These are phyloP conservation scores for Brachionus calyciflorus DNA, from an alignment of 1,140 invertebrate genomes.

Conservation along the genomic window DNA sequence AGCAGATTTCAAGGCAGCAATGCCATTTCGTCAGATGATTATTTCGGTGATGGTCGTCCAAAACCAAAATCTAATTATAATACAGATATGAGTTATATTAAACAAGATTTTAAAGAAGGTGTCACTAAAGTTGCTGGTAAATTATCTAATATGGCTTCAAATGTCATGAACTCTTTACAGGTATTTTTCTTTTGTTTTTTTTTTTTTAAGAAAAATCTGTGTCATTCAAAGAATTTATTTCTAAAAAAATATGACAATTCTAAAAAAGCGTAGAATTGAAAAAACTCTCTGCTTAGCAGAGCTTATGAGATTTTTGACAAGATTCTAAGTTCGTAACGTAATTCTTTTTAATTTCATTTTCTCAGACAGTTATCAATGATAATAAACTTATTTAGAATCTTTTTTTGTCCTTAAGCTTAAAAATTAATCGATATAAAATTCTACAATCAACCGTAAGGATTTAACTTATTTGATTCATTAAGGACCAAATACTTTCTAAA, in stretches of 20 bases:
- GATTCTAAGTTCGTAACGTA: no score
- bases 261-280: neutral
- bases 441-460: no score
- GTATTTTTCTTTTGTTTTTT: conserved; percentile 55
- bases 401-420: no score
- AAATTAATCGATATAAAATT: no score
- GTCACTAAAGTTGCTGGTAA: conserved; percentile 92
- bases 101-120: conserved; percentile 89
- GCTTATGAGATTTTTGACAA: no score
- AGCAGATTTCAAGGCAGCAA: conserved; percentile 68
- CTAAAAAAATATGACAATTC: neutral
- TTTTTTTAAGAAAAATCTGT: neutral
- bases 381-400: no score
- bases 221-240: neutral
- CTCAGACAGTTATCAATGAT: no score
- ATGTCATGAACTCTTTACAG: conserved; percentile 86
- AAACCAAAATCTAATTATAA: conserved; percentile 48
- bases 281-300: no score
- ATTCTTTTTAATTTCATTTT: no score
- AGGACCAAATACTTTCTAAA: no score
- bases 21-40: conserved; percentile 90
- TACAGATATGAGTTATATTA: conserved; percentile 84
- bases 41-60: conserved; percentile 70
- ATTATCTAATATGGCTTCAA: conserved; percentile 85
- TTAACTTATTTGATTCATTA: no score